Evolutionary conservation across 2,113 vertebrate species (phyloP).

Genomic region (Cacatua alba): DNA sequence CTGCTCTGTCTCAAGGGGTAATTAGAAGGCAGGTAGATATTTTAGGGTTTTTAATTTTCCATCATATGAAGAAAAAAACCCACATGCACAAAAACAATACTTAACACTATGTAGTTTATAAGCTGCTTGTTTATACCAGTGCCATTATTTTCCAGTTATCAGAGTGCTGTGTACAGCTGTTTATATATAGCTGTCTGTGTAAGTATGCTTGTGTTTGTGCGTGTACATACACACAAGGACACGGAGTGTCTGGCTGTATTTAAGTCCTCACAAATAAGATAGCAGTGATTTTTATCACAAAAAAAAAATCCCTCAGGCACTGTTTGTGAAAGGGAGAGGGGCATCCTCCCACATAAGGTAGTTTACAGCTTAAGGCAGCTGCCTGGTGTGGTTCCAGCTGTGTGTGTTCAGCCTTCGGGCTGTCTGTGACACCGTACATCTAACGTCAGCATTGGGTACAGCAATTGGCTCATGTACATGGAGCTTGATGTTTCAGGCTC

Average conservation of each 20-base stretch:
- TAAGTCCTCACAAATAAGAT: background rate
- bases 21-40: background rate
- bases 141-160: background rate
- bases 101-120: background rate
- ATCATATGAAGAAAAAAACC: background rate
- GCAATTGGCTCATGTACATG: accelerated
- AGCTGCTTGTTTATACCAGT: background rate
- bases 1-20: background rate
- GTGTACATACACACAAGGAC: background rate
- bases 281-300: background rate
- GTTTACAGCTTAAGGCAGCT: background rate
- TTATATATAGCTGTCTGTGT: background rate
- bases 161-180: background rate
- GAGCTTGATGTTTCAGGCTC: background rate
- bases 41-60: background rate
- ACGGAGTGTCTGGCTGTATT: background rate
- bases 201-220: background rate
- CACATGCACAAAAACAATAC: background rate
- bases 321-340: background rate
- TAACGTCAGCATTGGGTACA: accelerated
- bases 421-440: background rate
- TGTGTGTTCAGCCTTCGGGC: background rate
- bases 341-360: background rate
- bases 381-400: background rate
- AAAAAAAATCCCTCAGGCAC: background rate